Evolutionary conservation across 2,113 vertebrate genomes (phyloP), one percentile per base, ranked within the genome.

Genomic region (Notarius lentiginosus): DNA sequence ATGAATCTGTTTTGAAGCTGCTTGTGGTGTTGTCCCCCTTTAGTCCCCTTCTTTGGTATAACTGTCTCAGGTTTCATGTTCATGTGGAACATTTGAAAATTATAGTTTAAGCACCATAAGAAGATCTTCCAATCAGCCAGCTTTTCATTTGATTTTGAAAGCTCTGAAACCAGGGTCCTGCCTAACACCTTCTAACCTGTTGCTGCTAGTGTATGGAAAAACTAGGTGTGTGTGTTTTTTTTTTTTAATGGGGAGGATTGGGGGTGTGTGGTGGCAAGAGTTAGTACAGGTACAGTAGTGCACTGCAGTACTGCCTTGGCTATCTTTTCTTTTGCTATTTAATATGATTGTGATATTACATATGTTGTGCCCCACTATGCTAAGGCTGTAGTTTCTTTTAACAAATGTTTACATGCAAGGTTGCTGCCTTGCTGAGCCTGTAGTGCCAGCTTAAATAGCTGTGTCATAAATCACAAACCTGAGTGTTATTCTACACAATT

Each of bases 161-260:
- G 20, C 7, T 80, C 34, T 90, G 61, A 79, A 83, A 72, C 89
- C 89, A 88, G 89, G 89, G 89, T 90, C 89, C 89, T 88, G 89
- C 87, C 89, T 83, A 75, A 73, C 14, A 77, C 76, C 82, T 87
- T 85, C 72, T 81, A 82, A 83, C 41, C 14, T 55, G 41, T 85
- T 66, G 70, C 63, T 63, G 88, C 85, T 27, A 60, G 75, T 61
- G 75, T 24, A 24, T 27, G 22, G 47, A 53, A 73, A 47, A 53
- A 55, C 24, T 27, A 5, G 15, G 14, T 1, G 7, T n/a, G 6
- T 53, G 47, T 15, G 20, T 30, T 30, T 4, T 41, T 41, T 4
- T 53, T 53, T 53, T 18, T 30, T 34, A 14, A 70, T 30, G 4
- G n/a, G 27, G 65, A 30, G 30, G 5, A 11, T 12, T 66, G n/a